Conservation (phyloP, 2,888 invertebrate species). For the Lypha dubia region DNA sequence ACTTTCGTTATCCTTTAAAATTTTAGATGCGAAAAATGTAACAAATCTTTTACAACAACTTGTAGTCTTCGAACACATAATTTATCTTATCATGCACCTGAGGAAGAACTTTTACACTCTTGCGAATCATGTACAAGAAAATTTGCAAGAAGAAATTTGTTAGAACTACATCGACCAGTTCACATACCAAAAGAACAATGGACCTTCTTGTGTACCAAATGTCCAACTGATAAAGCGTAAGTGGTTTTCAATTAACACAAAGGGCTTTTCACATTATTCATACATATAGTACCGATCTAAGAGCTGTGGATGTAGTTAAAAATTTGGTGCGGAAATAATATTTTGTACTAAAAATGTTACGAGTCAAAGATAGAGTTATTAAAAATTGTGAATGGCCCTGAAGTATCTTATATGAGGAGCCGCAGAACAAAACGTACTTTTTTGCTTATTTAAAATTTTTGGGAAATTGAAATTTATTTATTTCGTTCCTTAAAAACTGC, state of each 20-base stretch:
- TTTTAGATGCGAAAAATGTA: conserved; percentile 75
- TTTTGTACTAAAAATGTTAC: too few species aligned
- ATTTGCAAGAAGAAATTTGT: conserved; percentile 79
- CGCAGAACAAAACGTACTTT: too few species aligned
- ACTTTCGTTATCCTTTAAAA: neutral
- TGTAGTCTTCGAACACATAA: conserved; percentile 80
- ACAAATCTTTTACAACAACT: conserved; percentile 75
- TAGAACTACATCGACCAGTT: conserved; percentile 79
- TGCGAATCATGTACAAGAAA: conserved; percentile 81
- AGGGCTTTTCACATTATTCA: too few species aligned
- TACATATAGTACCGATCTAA: too few species aligned
- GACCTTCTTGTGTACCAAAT: conserved; percentile 78
- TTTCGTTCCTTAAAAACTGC: too few species aligned
- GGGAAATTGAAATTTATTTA: too few species aligned
- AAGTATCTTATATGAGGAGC: too few species aligned
- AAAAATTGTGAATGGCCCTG: too few species aligned
- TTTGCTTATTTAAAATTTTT: too few species aligned
- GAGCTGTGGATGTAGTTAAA: too few species aligned
- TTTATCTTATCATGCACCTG: conserved; percentile 80
- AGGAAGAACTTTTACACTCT: conserved; percentile 79
- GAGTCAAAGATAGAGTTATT: too few species aligned
- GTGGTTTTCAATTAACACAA: neutral
- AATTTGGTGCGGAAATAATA: too few species aligned
- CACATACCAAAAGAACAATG: conserved; percentile 78
- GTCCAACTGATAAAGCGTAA: conserved; percentile 77